Conservation (phyloP, 2,113 vertebrate genomes). For the Eleginops maclovinus region DNA sequence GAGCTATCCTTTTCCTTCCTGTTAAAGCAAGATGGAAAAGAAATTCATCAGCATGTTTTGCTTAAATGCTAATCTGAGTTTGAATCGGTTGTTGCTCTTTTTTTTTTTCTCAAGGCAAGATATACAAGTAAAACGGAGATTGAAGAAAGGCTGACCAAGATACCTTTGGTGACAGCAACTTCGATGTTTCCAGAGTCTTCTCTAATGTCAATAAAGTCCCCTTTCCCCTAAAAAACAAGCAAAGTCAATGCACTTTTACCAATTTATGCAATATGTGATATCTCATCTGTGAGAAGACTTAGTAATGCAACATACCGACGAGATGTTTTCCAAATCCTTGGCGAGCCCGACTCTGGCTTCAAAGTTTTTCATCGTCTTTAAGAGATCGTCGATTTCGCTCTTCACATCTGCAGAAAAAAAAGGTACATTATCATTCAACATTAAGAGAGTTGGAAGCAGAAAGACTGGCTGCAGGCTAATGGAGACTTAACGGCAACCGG, state of each 20-base stretch:
- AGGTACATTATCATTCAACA: constrained; percentile 22
- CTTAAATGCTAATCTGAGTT: background rate
- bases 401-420: constrained; percentile 88
- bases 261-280: background rate
- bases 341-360: constrained; percentile 90
- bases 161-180: constrained; percentile 85
- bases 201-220: constrained; percentile 92
- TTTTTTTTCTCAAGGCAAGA: background rate
- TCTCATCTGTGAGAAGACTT: background rate
- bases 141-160: constrained; percentile 1
- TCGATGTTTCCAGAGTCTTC: constrained; percentile 86
- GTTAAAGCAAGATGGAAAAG: constrained; percentile 44
- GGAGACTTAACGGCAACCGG: constrained; percentile 27
- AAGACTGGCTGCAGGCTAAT: constrained; percentile 1
- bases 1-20: constrained; percentile 91
- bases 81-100: no score
- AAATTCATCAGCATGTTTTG: fast-evolving
- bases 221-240: constrained; percentile 83
- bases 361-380: constrained; percentile 93
- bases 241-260: constrained; percentile 16
- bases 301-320: constrained; percentile 82
- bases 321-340: constrained; percentile 89
- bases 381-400: constrained; percentile 88
- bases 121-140: constrained; percentile 19
- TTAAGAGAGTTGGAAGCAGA: background rate